A percentile compares a stretch with the other conserved stretches of the same genome.
Evolutionary conservation across 2,888 invertebrate species (phyloP).

Genomic region (Agrotis puta): DNA sequence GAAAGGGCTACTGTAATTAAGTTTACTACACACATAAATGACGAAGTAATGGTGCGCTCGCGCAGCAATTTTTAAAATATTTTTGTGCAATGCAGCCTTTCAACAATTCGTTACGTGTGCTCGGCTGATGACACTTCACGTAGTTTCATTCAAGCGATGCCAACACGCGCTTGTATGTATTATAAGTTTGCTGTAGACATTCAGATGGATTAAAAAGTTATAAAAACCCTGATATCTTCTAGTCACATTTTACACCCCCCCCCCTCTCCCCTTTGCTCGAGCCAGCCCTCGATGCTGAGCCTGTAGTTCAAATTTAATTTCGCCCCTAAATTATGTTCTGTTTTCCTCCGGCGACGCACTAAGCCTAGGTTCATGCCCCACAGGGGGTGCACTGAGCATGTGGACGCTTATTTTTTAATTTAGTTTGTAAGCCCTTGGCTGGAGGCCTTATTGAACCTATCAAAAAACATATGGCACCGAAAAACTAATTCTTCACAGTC

Average conservation of each 20-base stretch:
- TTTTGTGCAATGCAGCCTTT: constrained; percentile 32
- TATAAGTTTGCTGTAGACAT: constrained; percentile 25
- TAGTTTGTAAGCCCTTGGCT: too few species aligned
- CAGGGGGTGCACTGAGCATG: too few species aligned
- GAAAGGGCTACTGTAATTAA: constrained; percentile 19
- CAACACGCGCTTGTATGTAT: constrained; percentile 35
- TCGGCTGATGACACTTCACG: background rate
- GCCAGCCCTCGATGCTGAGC: too few species aligned
- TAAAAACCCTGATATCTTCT: background rate
- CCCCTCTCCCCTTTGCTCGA: too few species aligned
- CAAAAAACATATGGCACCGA: constrained; percentile 4
- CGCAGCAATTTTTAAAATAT: constrained; percentile 6
- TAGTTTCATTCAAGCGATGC: constrained; percentile 48
- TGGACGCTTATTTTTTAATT: too few species aligned
- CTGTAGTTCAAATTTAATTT: too few species aligned
- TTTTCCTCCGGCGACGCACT: too few species aligned
- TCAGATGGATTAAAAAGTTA: background rate
- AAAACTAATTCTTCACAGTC: background rate
- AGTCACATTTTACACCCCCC: too few species aligned
- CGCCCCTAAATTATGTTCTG: too few species aligned
- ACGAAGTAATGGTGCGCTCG: constrained; percentile 3
- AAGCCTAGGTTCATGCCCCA: too few species aligned
- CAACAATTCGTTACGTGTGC: constrained; percentile 39
- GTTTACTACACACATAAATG: background rate
- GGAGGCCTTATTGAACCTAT: background rate